Evolutionary conservation across 2,113 vertebrate species (phyloP).

Genomic region (Ia io): DNA sequence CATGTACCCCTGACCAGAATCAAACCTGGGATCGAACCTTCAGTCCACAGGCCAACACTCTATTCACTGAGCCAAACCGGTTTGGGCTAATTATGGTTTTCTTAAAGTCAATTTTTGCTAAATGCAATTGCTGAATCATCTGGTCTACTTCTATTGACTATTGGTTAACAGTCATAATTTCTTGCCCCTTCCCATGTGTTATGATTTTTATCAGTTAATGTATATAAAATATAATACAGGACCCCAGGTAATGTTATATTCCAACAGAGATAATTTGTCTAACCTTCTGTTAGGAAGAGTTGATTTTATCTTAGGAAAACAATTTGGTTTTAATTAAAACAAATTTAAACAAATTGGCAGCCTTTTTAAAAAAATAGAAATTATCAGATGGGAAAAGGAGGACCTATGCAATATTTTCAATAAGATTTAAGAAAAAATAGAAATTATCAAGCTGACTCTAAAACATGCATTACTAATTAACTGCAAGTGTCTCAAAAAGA

Average conservation of each 20-base stretch:
- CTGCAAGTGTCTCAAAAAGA: not conserved
- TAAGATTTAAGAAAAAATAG: not conserved
- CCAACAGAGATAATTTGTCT: not conserved
- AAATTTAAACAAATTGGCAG: not conserved
- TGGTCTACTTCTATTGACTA: not conserved
- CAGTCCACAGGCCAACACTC: no score
- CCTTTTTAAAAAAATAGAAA: not conserved
- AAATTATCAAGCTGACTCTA: not conserved
- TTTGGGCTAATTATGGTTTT: no score
- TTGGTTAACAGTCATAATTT: not conserved
- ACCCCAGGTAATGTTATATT: not conserved
- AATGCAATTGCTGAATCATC: not conserved
- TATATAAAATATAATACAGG: not conserved
- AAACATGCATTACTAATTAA: not conserved
- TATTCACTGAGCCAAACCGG: no score
- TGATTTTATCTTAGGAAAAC: not conserved
- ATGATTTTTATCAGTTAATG: not conserved
- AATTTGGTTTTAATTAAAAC: not conserved
- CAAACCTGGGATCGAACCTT: no score
- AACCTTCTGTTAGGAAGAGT: not conserved
- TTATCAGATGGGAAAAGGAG: no score
- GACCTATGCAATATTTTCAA: no score
- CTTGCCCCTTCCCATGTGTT: not conserved
- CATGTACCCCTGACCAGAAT: no score
- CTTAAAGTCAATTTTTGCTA: not conserved